Evolutionary conservation across 2,888 invertebrate genomes (phyloP).

Genomic region (Suillia variegata): DNA sequence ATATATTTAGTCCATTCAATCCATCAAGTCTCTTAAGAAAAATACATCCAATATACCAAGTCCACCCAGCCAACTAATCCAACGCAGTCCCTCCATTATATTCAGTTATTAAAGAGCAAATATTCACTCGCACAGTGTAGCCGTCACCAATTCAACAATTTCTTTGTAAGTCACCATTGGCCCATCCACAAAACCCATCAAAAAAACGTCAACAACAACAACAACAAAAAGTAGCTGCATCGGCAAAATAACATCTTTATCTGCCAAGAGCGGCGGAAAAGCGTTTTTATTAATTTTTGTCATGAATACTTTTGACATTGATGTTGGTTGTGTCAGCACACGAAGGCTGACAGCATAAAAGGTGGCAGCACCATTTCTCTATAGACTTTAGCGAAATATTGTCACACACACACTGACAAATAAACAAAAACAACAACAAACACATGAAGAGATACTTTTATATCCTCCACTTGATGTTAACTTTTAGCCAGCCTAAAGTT

Average conservation of each 20-base stretch:
- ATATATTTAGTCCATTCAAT: too few species aligned
- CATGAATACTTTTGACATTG: conserved; percentile 1
- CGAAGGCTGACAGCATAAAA: background rate
- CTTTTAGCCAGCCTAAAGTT: background rate
- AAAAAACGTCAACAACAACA: too few species aligned
- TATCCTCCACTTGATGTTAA: background rate
- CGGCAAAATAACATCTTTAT: background rate
- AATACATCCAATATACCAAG: too few species aligned
- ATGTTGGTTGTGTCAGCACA: too few species aligned
- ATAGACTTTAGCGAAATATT: background rate
- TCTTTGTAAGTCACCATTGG: too few species aligned
- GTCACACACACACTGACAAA: background rate
- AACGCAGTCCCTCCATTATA: too few species aligned
- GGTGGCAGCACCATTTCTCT: background rate
- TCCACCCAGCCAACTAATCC: too few species aligned
- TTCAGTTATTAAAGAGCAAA: too few species aligned
- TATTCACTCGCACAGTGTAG: too few species aligned
- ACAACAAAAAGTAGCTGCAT: background rate
- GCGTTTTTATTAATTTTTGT: background rate
- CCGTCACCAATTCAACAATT: too few species aligned
- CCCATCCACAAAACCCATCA: conserved; percentile 1
- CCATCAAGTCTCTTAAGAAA: too few species aligned
- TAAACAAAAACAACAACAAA: background rate
- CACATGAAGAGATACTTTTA: background rate
- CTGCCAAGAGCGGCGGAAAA: background rate